Base-by-base conservation (phyloP, 2,797 vertebrate genomes). In the Hyperoplus immaculatus region DNA sequence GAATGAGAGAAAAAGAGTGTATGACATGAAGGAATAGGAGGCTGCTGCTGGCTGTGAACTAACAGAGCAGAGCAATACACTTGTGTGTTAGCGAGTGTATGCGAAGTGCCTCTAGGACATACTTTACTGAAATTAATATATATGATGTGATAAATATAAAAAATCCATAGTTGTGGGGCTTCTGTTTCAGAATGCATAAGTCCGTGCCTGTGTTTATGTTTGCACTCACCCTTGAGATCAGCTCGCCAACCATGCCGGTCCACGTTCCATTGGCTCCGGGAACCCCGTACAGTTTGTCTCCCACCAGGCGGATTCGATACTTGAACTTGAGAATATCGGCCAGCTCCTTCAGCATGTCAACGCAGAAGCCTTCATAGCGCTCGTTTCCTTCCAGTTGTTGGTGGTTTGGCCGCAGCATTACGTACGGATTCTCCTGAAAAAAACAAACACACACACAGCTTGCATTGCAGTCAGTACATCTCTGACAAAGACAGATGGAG, bases 191-290 rank as follows among this genome's bases (percentile, higher is more conserved):
- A 55, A n/a, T 29, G 11, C 15, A 36, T 42, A 8, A 60, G 5
- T 56, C 15, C 38, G 14, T 54, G 16, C 6, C 41, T 47, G 47
- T 65, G 46, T 59, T 11, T 15, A 49, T 69, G 13, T 80, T 59
- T n/a, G 9, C 7, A 82, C 80, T 11, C 70, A 99, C 98, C 96
- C 98, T 95, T 58, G 97, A 95, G n/a, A 99, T 99, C 73, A 99
- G 96, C 92, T 99, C 98, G 75, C 98, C 98, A 2, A 99, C 97
- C 98, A 99, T 99, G 77, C 98, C 98, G 0, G 97, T 97, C 98
- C 98, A 99, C 0, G 97, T 97, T 80, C 98, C 97, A 0, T 99
- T 99, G 43, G 96, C 95, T 81, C 98, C 98, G 0, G 98, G 95
- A 4, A 99, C 98, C 0, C 98, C 98, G 0, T 99, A 99, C 38